Evolutionary conservation across 1,140 invertebrate species (phyloP), one percentile per base, ranked within the genome.

Genomic region (Elysia chlorotica): DNA sequence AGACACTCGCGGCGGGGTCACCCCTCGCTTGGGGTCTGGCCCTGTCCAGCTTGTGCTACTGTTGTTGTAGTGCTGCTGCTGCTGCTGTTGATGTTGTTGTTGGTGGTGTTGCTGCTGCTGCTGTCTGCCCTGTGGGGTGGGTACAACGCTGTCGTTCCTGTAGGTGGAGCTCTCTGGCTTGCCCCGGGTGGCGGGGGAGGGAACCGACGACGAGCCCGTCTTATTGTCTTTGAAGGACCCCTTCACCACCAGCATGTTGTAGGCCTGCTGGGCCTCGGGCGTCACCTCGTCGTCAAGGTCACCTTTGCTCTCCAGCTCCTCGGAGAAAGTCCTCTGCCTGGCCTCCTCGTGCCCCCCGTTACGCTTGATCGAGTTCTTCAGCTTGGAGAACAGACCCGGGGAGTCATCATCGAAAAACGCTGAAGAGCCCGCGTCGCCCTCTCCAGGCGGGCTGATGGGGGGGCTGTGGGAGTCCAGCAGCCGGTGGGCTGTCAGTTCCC

Each of bases 161-260:
- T 10, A 30, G 56, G 28, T 17, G 56, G 17, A 59, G 28, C 56
- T 59, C n/a, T n/a, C n/a, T n/a, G n/a, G n/a, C n/a, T n/a, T n/a
- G n/a, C n/a, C n/a, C n/a, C n/a, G n/a, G 56, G 28, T 59, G 56
- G 25, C 30, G 67, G 14, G 53, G 25, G 30, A 25, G 30, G 3
- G 30, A 41, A 10, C 21, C 14, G 30, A 54, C 21, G 28, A 33
- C 5, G 10, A 30, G 41, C 48, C n/a, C n/a, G n/a, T n/a, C n/a
- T n/a, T n/a, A n/a, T 23, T 54, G 10, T 71, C 69, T 35, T 62
- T 71, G 21, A 63, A 61, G 14, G 69, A 71, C 1, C 91, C 91
- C 61, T 91, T 92, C 78, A 96, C 95, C 48, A 98, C 94, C 37
- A 98, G 88, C 78, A 93, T 93, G 82, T 95, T 94, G 89, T 98